phyloP scores from a whole-genome alignment of 1,140 invertebrate species.

The Nephila pilipes region DNA sequence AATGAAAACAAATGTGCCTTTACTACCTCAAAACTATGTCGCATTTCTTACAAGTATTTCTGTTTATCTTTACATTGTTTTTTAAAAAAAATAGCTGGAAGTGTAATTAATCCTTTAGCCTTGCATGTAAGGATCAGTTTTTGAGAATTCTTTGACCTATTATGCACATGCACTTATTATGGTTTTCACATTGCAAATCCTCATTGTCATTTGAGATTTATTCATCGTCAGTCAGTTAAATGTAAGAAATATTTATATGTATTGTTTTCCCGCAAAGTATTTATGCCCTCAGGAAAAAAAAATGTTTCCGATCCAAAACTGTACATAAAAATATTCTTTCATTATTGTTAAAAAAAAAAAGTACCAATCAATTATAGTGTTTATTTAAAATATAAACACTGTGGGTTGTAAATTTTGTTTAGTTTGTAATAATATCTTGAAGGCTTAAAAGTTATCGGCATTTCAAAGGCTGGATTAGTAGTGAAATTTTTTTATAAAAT shows the following conservation, averaged over 20 bases:
- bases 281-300: constrained; percentile 29
- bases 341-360: too few relatives aligned
- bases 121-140: background rate
- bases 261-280: constrained; percentile 35
- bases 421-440: too few relatives aligned
- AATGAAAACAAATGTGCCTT: constrained; percentile 10
- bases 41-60: background rate
- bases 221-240: constrained; percentile 8
- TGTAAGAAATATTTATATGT: constrained; percentile 36
- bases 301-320: background rate
- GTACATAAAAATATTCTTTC: background rate
- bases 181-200: constrained; percentile 11
- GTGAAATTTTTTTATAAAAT: too few relatives aligned
- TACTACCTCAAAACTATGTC: constrained; percentile 33
- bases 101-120: background rate
- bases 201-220: constrained; percentile 41
- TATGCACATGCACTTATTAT: constrained; percentile 9
- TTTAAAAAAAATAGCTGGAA: background rate
- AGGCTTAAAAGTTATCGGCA: too few relatives aligned
- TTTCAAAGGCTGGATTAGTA: too few relatives aligned
- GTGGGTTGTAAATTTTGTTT: too few relatives aligned
- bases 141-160: background rate
- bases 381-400: too few relatives aligned
- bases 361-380: too few relatives aligned
- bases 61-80: background rate